Percentiles rank a stretch among this genome's conserved stretches.
These are phyloP conservation scores for Colaptes auratus DNA, from an alignment of 2,113 vertebrate species.

Conservation along the genomic window DNA sequence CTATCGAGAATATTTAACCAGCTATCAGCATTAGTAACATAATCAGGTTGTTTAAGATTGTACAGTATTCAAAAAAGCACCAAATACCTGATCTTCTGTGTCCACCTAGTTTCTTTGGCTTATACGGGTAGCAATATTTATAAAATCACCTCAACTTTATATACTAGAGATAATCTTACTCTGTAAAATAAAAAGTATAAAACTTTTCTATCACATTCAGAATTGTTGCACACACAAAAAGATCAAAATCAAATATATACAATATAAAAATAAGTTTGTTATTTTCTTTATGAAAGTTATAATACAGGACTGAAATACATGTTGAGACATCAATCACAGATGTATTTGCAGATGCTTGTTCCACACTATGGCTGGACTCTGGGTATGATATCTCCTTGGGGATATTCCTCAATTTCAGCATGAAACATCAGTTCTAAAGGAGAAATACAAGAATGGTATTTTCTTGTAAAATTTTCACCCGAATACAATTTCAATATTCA, in stretches of 20 bases:
- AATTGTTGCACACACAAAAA: conserved; percentile 38
- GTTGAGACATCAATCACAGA: background rate
- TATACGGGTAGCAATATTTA: background rate
- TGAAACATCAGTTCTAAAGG: conserved; percentile 84
- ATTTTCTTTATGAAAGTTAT: conserved; percentile 54
- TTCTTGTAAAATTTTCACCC: background rate
- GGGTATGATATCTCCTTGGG: conserved; percentile 74
- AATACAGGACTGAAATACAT: conserved; percentile 29
- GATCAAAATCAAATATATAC: conserved; percentile 22
- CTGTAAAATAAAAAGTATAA: conserved; percentile 34
- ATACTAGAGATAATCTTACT: background rate
- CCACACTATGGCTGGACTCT: conserved; percentile 73
- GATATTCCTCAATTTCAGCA: conserved; percentile 82
- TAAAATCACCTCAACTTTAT: background rate
- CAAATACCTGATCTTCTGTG: background rate
- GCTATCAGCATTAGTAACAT: background rate
- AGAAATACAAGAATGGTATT: background rate
- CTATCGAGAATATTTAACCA: background rate
- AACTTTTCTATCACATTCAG: conserved; percentile 8
- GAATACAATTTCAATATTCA: background rate
- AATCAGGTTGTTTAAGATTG: background rate
- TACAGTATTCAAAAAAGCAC: background rate
- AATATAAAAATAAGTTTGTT: conserved; percentile 70
- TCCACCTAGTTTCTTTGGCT: background rate
- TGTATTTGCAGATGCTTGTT: conserved; percentile 4